Base-by-base conservation (phyloP, 2,888 invertebrate species). In the Esperia sulphurella region DNA sequence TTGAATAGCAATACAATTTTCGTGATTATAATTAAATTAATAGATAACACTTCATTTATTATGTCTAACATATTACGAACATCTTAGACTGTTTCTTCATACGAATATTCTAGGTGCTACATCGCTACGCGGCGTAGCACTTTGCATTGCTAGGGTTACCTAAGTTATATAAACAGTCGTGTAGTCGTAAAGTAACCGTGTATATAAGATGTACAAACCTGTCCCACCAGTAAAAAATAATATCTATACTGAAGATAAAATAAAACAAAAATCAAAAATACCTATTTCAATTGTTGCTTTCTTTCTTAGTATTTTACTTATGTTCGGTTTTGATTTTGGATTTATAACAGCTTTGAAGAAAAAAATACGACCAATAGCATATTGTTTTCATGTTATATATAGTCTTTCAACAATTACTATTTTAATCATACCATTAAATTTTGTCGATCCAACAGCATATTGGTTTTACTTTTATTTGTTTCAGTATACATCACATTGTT, bases 321-420 rank as follows among this genome's bases (percentile, higher is more conserved):
- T 30, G 29, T 41, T 35, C 29, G 41, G 41, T 12, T 12, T 44
- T 10, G 37, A 49, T 35, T 35, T 44, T 44, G 43, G 44, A 29
- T 28, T 45, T 39, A 29, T 35, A 28, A 45, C 41, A 14, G 28
- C 12, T 8, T 35, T 40, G 8, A 39, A 49, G 9, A 30, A 12
- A 9, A 39, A 39, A 39, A 14, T 31, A 5, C 12, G 31, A 13
- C 29, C 14, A n/a, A 0, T 45, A 3, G 8, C 10, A n/a, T 30
- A 45, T 9, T 14, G 9, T 30, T 1, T 45, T 14, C 8, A n/a
- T 14, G 13, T 39, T n/a, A 9, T n/a, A n/a, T 8, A 40, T 30
- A 12, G 14, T 14, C 8, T 45, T 10, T 14, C 14, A 3, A 0
- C 40, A 4, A n/a, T 9, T n/a, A n/a, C n/a, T 8, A 14, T 45